Percentiles rank a stretch among this genome's conserved stretches.
These are phyloP conservation scores for Grammomys dolichurus DNA, from an alignment of 2,113 vertebrate genomes.

Conservation along the genomic window DNA sequence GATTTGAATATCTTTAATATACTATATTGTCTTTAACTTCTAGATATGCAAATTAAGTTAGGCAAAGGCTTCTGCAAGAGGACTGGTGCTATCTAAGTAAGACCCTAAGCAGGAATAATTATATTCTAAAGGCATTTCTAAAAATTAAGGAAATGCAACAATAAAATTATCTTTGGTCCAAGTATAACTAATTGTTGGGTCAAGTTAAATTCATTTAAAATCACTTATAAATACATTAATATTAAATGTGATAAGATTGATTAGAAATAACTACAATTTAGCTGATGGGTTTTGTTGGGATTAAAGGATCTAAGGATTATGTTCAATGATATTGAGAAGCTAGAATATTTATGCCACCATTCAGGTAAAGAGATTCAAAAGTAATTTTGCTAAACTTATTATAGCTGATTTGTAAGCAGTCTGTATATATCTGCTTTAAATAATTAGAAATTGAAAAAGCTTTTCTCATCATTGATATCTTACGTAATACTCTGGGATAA, in stretches of 20 bases:
- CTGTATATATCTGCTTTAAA: background rate
- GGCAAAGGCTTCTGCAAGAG: background rate
- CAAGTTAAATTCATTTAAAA: background rate
- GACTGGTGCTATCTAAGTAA: constrained; percentile 1
- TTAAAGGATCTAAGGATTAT: background rate
- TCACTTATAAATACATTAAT: background rate
- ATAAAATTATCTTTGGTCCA: background rate
- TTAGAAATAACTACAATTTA: background rate
- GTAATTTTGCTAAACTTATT: background rate
- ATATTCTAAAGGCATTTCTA: background rate
- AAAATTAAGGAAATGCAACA: background rate
- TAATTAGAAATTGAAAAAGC: background rate
- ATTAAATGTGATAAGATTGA: constrained; percentile 26
- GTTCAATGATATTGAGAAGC: background rate
- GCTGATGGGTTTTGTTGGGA: background rate
- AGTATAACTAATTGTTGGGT: constrained; percentile 16
- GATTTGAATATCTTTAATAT: background rate
- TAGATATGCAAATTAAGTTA: constrained; percentile 40
- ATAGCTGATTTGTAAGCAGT: background rate
- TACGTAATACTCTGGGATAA: background rate
- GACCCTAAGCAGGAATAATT: background rate
- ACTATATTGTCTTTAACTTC: background rate
- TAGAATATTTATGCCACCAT: background rate
- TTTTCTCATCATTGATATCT: background rate
- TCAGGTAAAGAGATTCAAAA: background rate